A percentile compares a stretch with the other conserved stretches of the same genome.
These are phyloP conservation scores for Andinoacara biseriatus DNA, from an alignment of 2,113 vertebrate genomes.

Conservation along the genomic window DNA sequence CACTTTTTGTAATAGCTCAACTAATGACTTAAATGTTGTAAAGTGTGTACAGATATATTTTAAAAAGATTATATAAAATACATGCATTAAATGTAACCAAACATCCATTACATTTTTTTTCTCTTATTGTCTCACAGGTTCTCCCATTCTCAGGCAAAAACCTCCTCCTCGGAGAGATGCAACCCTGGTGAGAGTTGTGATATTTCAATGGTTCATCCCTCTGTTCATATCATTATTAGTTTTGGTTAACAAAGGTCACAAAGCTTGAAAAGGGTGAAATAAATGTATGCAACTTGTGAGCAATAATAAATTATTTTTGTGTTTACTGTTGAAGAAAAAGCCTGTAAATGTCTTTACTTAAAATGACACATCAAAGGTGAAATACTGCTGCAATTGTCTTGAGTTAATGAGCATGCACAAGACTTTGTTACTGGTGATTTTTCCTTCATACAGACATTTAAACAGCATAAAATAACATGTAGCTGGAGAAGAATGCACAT, in stretches of 20 bases:
- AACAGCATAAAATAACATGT: not conserved
- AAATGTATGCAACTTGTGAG: not conserved
- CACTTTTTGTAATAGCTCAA: not conserved
- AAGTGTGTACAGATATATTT: not conserved
- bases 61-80: not conserved
- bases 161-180: conserved; percentile 96
- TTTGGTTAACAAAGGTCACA: not conserved
- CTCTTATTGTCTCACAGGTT: conserved; percentile 80
- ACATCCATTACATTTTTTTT: not conserved
- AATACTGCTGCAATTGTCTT: not conserved
- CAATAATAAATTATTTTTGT: not conserved
- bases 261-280: not conserved
- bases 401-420: not conserved
- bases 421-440: not conserved
- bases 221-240: not conserved
- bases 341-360: not conserved
- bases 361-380: not conserved
- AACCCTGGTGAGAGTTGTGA: conserved; percentile 86
- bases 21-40: not conserved
- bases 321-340: not conserved
- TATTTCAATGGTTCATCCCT: not conserved
- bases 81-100: not conserved
- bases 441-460: not conserved
- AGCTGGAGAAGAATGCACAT: not conserved
- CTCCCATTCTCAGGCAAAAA: conserved; percentile 95